Evolutionary conservation across 1,140 invertebrate species (phyloP), one percentile per base, ranked within the genome.

Genomic region (Caerostris darwini): DNA sequence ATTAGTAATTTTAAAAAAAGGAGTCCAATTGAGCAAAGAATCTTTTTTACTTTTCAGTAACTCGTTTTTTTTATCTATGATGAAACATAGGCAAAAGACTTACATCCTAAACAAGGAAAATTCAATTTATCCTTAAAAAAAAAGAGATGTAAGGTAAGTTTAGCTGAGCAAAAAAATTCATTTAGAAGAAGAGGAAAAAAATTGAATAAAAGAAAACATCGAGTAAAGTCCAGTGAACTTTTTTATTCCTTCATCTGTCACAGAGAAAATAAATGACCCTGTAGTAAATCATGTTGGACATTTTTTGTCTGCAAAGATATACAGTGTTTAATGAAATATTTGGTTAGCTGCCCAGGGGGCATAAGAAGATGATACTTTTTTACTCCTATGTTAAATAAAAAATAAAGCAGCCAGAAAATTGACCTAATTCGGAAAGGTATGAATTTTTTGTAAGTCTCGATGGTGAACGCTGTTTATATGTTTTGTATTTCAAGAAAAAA

Each of bases 321-420:
- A 77, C 6, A 77, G 71, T 77, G 71, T 77, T 12, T 77, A 77
- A 77, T 77, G 71, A 77, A 34, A 50, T 77, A 53, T 77, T 77
- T 53, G 71, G 34, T 53, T 14, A 77, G 50, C 4, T 53, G 8
- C 34, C 8, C 0, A 4, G 71, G 10, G 10, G 5, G 50, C 8
- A 53, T 10, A 77, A 5, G 50, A 10, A 19, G 12, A 50, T n/a
- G 7, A 14, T 77, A 2, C 34, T 77, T 77, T 77, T 71, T 77
- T 77, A 50, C 34, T 8, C 50, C 34, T 50, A 12, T 3, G 53
- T 53, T 12, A 50, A 50, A 50, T 7, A 50, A 71, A 77, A 77
- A 59, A 3, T 59, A 59, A 59, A 34, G 34, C 34, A 0, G 34
- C 34, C 34, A 34, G 34, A 34, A 34, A 34, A 34, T 34, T 34